These are phyloP conservation scores for Gymnosoma rotundatum DNA, from an alignment of 2,888 invertebrate genomes.

Conservation along the genomic window DNA sequence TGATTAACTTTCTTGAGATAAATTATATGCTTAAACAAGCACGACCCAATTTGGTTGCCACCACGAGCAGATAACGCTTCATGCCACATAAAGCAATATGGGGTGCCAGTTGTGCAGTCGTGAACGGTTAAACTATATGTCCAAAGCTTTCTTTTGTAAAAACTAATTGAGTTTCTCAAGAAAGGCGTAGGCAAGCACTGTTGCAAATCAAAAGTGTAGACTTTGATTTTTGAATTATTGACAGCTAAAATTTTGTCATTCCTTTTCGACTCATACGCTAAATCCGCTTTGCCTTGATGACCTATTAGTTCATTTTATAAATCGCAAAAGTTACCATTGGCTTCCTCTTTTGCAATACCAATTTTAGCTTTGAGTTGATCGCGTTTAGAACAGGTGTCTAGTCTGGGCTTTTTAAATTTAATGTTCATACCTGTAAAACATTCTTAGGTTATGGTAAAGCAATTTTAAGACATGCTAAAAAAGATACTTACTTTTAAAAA, in stretches of 20 bases:
- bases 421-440: constrained; percentile 26
- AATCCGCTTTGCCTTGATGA: constrained; percentile 60
- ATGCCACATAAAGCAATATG: constrained; percentile 70
- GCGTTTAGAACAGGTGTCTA: constrained; percentile 51
- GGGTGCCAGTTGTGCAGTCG: constrained; percentile 53
- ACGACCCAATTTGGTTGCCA: constrained; percentile 69
- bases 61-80: constrained; percentile 65
- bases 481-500: background rate
- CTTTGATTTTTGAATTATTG: constrained; percentile 27
- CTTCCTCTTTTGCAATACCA: constrained; percentile 50
- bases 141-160: constrained; percentile 60
- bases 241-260: constrained; percentile 56
- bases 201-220: constrained; percentile 66
- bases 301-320: constrained; percentile 48
- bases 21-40: constrained; percentile 58
- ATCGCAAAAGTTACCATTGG: background rate
- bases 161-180: constrained; percentile 54
- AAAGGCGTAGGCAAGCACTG: constrained; percentile 49
- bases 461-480: background rate
- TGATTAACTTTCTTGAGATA: constrained; percentile 56
- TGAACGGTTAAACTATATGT: constrained; percentile 69
- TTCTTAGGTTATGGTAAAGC: background rate
- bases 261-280: constrained; percentile 58
- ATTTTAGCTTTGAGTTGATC: constrained; percentile 41
- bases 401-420: constrained; percentile 52